Base-by-base conservation (phyloP, 2,888 invertebrate genomes). In the Lasioglossum malachurum region DNA sequence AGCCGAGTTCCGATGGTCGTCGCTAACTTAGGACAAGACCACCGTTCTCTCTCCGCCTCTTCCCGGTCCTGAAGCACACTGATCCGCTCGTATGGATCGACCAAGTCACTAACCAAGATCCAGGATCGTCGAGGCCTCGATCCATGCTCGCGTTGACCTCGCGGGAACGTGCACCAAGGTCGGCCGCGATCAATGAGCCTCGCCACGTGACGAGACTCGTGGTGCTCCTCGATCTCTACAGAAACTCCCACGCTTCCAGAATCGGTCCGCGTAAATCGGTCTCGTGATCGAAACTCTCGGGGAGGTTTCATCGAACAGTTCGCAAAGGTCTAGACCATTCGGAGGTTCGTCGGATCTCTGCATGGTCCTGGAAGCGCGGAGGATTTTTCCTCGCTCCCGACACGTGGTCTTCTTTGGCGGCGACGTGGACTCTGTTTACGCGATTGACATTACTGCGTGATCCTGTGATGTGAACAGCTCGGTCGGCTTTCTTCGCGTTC, bases 191-290 rank as follows among this genome's bases (percentile, higher is more conserved):
- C 89, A 83, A 91, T 86, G 87, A 87, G 75, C 78, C 80, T 71
- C 78, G 87, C 90, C 91, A 91, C 89, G 91, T 89, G 90, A 89
- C 90, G 74, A 27, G 67, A 60, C 72, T 75, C 82, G 53, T 78
- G 75, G 49, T 46, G 76, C 23, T 49, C 2, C 31, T 16, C 64
- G 31, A 64, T 64, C 31, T n/a, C 38, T 69, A 57, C 19, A 16
- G 3, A 41, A 23, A 5, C 38, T 44, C 12, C 64, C 64, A 64
- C 64, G 64, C 16, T 31, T 64, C 31, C 64, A 14, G 2, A 16
- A 64, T 64, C 64, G 64, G 64, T 64, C 64, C 53, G n/a, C 53
- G 53, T n/a, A 53, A n/a, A 53, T 53, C 53, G 53, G 53, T 53
- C n/a, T 23, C 53, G 53, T 2, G 53, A 53, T 53, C n/a, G 53